Conservation (phyloP, 92 coral and sea anemone genomes). For the Pocillopora grandis region DNA sequence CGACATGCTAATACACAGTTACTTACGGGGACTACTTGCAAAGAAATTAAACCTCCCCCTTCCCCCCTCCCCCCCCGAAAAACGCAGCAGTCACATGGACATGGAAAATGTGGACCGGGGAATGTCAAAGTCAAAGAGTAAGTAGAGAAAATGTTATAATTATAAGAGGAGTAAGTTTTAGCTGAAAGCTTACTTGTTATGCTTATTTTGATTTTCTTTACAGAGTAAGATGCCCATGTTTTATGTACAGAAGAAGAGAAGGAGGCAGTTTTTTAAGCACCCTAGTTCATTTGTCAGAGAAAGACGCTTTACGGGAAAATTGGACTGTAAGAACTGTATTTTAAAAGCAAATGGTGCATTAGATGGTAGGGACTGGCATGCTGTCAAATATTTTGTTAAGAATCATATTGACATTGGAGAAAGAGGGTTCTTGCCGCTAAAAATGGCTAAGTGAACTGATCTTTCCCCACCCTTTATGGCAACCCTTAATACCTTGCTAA, state of each 20-base stretch:
- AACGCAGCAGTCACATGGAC: conserved; percentile 8
- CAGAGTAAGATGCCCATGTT: not conserved
- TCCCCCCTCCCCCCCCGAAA: not conserved
- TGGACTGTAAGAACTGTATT: too few relatives aligned
- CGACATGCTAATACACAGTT: not conserved
- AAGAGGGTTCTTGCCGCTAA: too few relatives aligned
- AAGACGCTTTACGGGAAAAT: too few relatives aligned
- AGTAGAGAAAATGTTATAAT: conserved; percentile 6
- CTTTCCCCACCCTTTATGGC: too few relatives aligned
- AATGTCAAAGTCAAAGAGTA: conserved; percentile 22
- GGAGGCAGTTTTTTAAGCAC: conserved; percentile 39
- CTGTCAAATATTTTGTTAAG: too few relatives aligned
- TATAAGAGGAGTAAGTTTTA: not conserved
- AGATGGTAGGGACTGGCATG: too few relatives aligned
- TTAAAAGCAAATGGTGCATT: too few relatives aligned
- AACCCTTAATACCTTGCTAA: too few relatives aligned
- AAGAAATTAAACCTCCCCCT: not conserved
- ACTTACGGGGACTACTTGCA: not conserved
- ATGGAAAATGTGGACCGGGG: not conserved
- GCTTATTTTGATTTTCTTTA: not conserved
- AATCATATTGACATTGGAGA: too few relatives aligned
- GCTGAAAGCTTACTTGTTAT: not conserved
- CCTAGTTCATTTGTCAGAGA: not conserved
- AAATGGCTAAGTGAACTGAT: too few relatives aligned
- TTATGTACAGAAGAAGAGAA: conserved; percentile 50